Conservation (phyloP, 2,113 vertebrate genomes). For the Labeo rohita region DNA sequence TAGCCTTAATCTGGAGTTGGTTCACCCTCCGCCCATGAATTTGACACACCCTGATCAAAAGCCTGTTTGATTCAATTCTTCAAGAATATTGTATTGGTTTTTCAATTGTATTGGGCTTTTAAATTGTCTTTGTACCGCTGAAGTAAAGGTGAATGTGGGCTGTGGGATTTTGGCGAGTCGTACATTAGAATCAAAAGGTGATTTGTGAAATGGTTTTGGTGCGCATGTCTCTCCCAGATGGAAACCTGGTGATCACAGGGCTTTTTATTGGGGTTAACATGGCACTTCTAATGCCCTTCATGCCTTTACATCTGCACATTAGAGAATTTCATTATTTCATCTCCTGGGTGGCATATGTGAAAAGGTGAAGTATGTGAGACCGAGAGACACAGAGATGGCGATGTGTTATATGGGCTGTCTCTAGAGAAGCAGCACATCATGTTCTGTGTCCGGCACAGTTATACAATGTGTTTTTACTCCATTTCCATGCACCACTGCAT, state of each 20-base stretch:
- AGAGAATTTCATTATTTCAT: slow-evolving; percentile 69
- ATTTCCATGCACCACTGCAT: slow-evolving; percentile 37
- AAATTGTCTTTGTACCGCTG: background rate
- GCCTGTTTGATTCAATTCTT: background rate
- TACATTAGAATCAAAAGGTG: slow-evolving; percentile 31
- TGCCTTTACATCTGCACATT: slow-evolving; percentile 62
- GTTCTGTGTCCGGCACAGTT: slow-evolving; percentile 51
- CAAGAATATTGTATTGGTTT: background rate
- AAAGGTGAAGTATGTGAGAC: slow-evolving; percentile 60
- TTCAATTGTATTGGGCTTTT: background rate
- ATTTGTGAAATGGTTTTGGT: slow-evolving; percentile 18
- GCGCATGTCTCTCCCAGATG: slow-evolving; percentile 23
- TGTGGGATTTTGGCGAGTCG: background rate
- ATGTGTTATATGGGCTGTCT: slow-evolving; percentile 70
- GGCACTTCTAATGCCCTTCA: slow-evolving; percentile 54
- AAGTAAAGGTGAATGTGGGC: background rate
- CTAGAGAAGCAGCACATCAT: slow-evolving; percentile 10
- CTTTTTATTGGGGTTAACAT: slow-evolving; percentile 37
- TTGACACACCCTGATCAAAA: background rate
- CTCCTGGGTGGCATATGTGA: slow-evolving; percentile 58
- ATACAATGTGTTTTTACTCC: slow-evolving; percentile 60
- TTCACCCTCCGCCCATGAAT: too few relatives aligned
- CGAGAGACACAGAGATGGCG: slow-evolving; percentile 65
- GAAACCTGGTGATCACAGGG: slow-evolving; percentile 14
- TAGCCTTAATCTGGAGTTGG: too few relatives aligned